A percentile compares a stretch with the other conserved stretches of the same genome.
These are phyloP conservation scores for Thyatira batis DNA, from an alignment of 2,888 invertebrate species.

Conservation along the genomic window DNA sequence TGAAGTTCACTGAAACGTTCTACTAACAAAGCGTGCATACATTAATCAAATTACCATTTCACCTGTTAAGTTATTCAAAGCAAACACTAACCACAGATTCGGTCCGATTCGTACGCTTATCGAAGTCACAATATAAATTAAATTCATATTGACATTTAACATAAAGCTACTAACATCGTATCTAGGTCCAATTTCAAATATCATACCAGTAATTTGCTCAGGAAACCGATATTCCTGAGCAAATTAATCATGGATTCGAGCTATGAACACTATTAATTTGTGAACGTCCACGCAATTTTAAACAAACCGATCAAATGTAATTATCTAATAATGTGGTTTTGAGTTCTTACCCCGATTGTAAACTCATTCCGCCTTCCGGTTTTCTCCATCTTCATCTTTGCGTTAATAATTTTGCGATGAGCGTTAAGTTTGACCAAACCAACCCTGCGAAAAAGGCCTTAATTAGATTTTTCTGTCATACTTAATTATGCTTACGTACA, in stretches of 20 bases:
- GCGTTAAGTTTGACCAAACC: not conserved
- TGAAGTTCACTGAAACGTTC: not conserved
- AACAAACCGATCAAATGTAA: not conserved
- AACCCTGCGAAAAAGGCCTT: not conserved
- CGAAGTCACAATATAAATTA: conserved; percentile 22
- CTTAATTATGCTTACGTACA: not conserved
- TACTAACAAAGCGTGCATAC: not conserved
- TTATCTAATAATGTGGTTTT: not conserved
- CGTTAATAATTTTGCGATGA: no score
- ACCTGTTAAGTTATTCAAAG: conserved; percentile 11
- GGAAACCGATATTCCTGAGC: not conserved
- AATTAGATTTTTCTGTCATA: not conserved
- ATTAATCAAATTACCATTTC: conserved; percentile 12
- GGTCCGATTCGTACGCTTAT: conserved; percentile 15
- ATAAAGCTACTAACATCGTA: conserved; percentile 8
- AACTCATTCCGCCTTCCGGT: no score
- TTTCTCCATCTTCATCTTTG: no score
- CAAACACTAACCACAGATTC: conserved; percentile 4
- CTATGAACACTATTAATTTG: not conserved
- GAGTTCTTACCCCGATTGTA: no score
- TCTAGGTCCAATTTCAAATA: not conserved
- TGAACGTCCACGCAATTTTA: conserved; percentile 11
- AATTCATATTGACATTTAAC: conserved; percentile 16
- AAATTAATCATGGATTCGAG: not conserved
- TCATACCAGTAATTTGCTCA: not conserved